Base-by-base conservation (phyloP, 1,140 invertebrate species). In the Panulirus ornatus region DNA sequence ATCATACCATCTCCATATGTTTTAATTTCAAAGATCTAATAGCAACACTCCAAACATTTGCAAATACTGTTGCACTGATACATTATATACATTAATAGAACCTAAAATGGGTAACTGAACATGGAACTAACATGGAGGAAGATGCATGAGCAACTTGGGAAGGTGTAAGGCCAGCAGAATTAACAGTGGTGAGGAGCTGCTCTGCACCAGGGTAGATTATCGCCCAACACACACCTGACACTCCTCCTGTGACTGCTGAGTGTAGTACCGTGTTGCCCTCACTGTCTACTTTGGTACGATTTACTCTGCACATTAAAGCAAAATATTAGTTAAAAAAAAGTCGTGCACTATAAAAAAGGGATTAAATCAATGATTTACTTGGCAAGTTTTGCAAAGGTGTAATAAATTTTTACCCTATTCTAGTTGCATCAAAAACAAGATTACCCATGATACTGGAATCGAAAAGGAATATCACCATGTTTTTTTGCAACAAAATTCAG, bases 191-290 rank as follows among this genome's bases (percentile, higher is more conserved):
- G 19, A 89, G 79, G 36, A 89, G 88, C 1, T 84, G 79, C 42
- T 89, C 88, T 30, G 66, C 70, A 27, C 88, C 88, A 1, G 79
- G 66, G 79, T 89, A 89, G 11, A 76, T 36, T 66, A 89, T 22
- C 0, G 47, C 38, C 88, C 88, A 89, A 47, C 88, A 82, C 22
- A 89, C 88, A 3, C 88, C 88, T 5, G 88, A 89, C 47, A 89
- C 88, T 34, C 88, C 88, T 1, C 88, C 79, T 30, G 63, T 51
- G 27, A 70, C 88, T 27, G 58, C 88, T 0, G 66, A 51, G 38
- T 89, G 88, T 6, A 89, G 71, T 36, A 63, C 66, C 30, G 63
- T 89, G 66, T 89, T 89, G 51, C 88, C 88, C n/a, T 89, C 88
- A 75, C 6, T 34, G 36, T 89, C 88, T 44, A 89, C 44, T 44